Base-by-base conservation (phyloP, 1,140 invertebrate genomes). In the Venustaconcha ellipsiformis region DNA sequence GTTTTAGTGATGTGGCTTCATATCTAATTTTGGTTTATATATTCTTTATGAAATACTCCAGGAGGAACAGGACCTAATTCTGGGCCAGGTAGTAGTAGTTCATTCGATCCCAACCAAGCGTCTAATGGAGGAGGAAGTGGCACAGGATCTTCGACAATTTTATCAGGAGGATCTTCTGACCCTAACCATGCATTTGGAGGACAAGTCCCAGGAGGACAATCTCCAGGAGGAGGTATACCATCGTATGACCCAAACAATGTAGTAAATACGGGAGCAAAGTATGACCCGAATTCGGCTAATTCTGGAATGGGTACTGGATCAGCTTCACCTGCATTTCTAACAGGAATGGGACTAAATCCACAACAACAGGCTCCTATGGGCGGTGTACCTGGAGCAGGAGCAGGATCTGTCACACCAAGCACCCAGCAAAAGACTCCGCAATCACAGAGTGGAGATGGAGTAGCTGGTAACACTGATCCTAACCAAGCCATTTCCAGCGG, bases 261-360 rank as follows among this genome's bases (percentile, higher is more conserved):
- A 17, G 70, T 78, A 20, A 79, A 79, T 55, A 78, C 72, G 57
- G 80, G 74, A 18, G 78, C 72, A 20, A 78, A 78, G 20, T 82
- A 82, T 74, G 78, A 82, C 69, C 81, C 81, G 17, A 82, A 82
- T 67, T 73, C 81, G 48, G 81, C 76, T 4, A 80, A 80, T 64
- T 62, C 76, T 17, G 76, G 73, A 1, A 72, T 72, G 62, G 66
- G 66, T 14, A 23, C 26, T 0, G 64, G 65, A 26, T 72, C 74
- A 37, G 63, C 73, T 20, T 55, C 66, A 26, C 67, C 72, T 11
- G 37, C 72, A 0, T 74, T 74, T 62, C 0, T 67, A 13, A 74
- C 67, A 58, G 72, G 72, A 56, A 74, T 74, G 72, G 78, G 78
- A 15, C 70, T 79, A 11, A 70, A 76, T 67, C 70, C 74, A 13